A percentile compares a stretch with the other conserved stretches of the same genome.
These are phyloP conservation scores for Pangasianodon hypophthalmus DNA, from an alignment of 2,113 vertebrate species.

Conservation along the genomic window DNA sequence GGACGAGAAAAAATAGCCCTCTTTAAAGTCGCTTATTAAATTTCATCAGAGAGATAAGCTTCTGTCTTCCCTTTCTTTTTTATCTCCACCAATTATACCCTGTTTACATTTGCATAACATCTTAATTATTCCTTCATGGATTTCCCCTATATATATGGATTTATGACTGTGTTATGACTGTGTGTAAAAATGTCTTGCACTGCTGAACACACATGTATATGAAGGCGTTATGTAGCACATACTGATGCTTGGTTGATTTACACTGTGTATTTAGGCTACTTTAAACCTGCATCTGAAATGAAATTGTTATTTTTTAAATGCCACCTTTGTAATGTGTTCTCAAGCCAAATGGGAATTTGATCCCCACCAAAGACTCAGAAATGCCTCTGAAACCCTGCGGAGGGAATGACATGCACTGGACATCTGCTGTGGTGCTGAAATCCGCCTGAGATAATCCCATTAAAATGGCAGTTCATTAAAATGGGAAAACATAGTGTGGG, in stretches of 20 bases:
- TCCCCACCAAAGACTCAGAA: conserved; percentile 29
- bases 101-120: neutral
- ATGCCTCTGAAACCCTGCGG: conserved; percentile 32
- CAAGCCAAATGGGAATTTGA: conserved; percentile 39
- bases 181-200: neutral
- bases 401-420: conserved; percentile 56
- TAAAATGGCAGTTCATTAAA: conserved; percentile 68
- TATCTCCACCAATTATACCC: conserved; percentile 39
- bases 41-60: conserved; percentile 57
- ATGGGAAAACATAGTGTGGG: conserved; percentile 60
- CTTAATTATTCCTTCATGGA: conserved; percentile 15
- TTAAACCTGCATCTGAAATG: neutral
- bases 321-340: neutral
- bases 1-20: conserved; percentile 58
- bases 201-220: neutral
- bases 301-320: neutral
- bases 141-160: neutral
- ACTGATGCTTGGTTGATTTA: neutral
- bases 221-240: neutral
- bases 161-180: neutral
- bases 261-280: neutral
- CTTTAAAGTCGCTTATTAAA: conserved; percentile 68
- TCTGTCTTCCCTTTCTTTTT: conserved; percentile 36
- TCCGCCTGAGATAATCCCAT: conserved; percentile 52
- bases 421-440: conserved; percentile 59